Base-by-base conservation (phyloP, 2,888 invertebrate species). In the Harpalus rubripes region DNA sequence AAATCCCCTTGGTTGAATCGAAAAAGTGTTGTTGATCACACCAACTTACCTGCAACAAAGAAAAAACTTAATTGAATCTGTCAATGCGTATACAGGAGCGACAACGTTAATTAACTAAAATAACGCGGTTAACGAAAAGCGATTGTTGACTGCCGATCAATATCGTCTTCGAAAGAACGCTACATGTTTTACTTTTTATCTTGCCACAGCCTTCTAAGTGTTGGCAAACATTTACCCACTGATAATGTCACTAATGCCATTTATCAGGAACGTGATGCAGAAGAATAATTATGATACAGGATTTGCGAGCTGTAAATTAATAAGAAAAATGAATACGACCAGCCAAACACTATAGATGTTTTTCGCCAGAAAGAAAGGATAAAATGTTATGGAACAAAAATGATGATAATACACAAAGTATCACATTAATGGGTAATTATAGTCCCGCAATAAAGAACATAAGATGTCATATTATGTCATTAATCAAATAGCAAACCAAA, bases 31-130 rank as follows among this genome's bases (percentile, higher is more conserved):
- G 44, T 18, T 44, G 44, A 74, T 44, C 44, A 44, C n/a, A 16
- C 39, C 18, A 22, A 83, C 84, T 84, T 84, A 84, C 84, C 84
- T 84, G 84, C 18, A 84, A 84, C 41, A 79, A 83, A 74, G 56
- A 74, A 74, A 39, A 84, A 79, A 84, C 63, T 84, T 84, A 84
- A 84, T 84, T 84, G 79, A 84, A 84, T 65, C 84, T 84, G 84
- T 84, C 84, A 84, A 84, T 84, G 84, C 78, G 63, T 79, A 56
- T 65, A 58, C 32, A 56, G 18, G 18, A 76, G 44, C 61, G 83
- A 72, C 52, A 76, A 74, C 76, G 83, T 83, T 83, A 83, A 83
- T 83, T 83, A 83, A 83, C 76, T 83, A 83, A 83, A 83, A 83
- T 72, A 56, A 74, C 61, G 61, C 41, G 74, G 18, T 32, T 76